These are phyloP conservation scores for Drosophila birchii DNA, from an alignment of 2,888 invertebrate species.

Conservation along the genomic window DNA sequence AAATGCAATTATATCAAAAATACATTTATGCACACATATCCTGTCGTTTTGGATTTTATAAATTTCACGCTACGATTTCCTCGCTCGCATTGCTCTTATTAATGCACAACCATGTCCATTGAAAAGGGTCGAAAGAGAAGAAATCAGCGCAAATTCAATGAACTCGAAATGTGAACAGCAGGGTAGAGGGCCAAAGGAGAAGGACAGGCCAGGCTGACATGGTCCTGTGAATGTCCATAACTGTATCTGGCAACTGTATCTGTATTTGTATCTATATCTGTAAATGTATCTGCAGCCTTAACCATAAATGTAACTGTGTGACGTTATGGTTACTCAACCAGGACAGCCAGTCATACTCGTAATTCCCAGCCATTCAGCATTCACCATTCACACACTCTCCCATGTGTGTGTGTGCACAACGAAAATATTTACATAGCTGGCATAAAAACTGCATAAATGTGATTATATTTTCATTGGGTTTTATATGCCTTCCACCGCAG, in stretches of 20 bases:
- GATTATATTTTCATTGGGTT: slow-evolving; percentile 79
- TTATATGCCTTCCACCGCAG: slow-evolving; percentile 51
- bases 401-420: slow-evolving; percentile 30
- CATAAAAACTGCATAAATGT: slow-evolving; percentile 81
- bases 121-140: slow-evolving; percentile 34
- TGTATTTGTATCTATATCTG: background rate
- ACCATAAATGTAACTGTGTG: slow-evolving; percentile 23
- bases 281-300: background rate
- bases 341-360: slow-evolving; percentile 43
- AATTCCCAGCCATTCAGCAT: slow-evolving; percentile 25
- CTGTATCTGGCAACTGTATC: slow-evolving; percentile 1
- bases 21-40: slow-evolving; percentile 71
- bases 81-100: slow-evolving; percentile 37
- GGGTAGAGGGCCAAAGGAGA: background rate
- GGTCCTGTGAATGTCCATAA: slow-evolving; percentile 1
- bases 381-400: slow-evolving; percentile 10
- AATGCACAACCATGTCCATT: slow-evolving; percentile 60
- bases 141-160: slow-evolving; percentile 79
- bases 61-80: slow-evolving; percentile 61
- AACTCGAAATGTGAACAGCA: slow-evolving; percentile 75
- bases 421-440: slow-evolving; percentile 80
- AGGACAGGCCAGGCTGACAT: slow-evolving; percentile 5
- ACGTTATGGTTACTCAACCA: slow-evolving; percentile 44
- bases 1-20: slow-evolving; percentile 76
- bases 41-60: slow-evolving; percentile 59